phyloP scores from a whole-genome alignment of 2,113 vertebrate genomes.

The Thermophis baileyi region DNA sequence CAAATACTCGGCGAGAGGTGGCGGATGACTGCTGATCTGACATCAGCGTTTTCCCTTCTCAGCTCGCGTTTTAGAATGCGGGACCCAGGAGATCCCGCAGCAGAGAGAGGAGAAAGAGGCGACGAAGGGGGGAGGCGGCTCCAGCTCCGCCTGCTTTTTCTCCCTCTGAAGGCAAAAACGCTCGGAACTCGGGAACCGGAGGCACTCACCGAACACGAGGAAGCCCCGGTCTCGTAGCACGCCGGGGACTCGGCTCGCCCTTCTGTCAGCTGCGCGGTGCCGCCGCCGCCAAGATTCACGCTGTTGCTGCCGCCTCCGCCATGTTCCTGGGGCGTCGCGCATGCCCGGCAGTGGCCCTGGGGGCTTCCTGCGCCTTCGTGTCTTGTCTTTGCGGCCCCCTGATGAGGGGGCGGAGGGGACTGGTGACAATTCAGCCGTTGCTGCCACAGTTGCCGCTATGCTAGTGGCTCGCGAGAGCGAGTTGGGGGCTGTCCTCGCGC shows the following conservation, averaged over 20 bases:
- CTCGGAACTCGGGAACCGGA: neutral
- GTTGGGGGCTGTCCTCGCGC: slow-evolving; percentile 22
- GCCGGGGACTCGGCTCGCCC: neutral
- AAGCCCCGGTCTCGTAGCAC: neutral
- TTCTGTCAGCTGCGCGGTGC: slow-evolving; percentile 40
- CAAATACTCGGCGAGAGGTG: neutral
- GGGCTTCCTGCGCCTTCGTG: slow-evolving; percentile 17
- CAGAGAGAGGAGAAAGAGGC: neutral
- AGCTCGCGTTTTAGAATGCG: neutral
- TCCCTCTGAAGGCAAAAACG: neutral
- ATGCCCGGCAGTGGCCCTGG: slow-evolving; percentile 63
- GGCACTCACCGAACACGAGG: slow-evolving; percentile 39
- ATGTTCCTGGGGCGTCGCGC: slow-evolving; percentile 67
- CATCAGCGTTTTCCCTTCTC: no score
- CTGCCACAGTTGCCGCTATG: slow-evolving; percentile 51
- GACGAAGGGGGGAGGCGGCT: neutral
- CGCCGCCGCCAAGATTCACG: slow-evolving; percentile 36
- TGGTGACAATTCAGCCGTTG: neutral
- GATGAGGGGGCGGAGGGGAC: neutral
- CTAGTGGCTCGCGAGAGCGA: neutral
- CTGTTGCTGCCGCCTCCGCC: slow-evolving; percentile 55
- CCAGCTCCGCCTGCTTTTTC: neutral
- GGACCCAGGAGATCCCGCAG: neutral
- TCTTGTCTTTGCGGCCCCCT: neutral
- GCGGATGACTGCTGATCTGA: neutral